Evolutionary conservation across 2,113 vertebrate species (phyloP).

Genomic region (Hemicordylus capensis): DNA sequence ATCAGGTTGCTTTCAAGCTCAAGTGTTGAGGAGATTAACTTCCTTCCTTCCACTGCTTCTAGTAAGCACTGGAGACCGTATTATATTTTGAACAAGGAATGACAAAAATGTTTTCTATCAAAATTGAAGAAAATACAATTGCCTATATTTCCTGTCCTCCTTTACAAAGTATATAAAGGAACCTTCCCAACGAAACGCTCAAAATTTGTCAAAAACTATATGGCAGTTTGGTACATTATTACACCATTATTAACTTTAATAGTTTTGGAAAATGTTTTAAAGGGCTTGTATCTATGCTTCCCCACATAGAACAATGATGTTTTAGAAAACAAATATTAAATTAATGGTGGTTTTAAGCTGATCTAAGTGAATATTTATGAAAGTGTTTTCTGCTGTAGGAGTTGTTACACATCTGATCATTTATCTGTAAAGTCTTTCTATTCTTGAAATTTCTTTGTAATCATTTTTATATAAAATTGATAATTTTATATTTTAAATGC

Average conservation of each 20-base stretch:
- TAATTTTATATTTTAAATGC: no score
- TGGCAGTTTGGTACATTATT: background rate
- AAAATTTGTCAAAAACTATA: background rate
- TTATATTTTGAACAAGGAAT: background rate
- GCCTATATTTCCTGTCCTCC: background rate
- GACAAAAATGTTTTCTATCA: background rate
- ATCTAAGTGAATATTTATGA: background rate
- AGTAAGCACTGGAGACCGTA: background rate
- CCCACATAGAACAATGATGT: background rate
- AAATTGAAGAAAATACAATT: background rate
- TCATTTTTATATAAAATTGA: no score
- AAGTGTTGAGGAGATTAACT: background rate
- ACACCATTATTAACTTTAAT: background rate
- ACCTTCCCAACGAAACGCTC: background rate
- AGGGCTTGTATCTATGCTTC: background rate
- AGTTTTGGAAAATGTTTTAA: background rate
- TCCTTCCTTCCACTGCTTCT: background rate
- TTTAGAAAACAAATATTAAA: background rate
- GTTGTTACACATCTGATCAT: background rate
- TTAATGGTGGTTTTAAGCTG: background rate
- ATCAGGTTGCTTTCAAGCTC: background rate
- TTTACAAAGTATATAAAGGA: background rate
- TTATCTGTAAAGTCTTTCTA: no score
- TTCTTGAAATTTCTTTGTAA: no score
- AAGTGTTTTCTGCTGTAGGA: background rate